These are phyloP conservation scores for Carettochelys insculpta DNA, from an alignment of 2,113 vertebrate genomes.

Conservation along the genomic window DNA sequence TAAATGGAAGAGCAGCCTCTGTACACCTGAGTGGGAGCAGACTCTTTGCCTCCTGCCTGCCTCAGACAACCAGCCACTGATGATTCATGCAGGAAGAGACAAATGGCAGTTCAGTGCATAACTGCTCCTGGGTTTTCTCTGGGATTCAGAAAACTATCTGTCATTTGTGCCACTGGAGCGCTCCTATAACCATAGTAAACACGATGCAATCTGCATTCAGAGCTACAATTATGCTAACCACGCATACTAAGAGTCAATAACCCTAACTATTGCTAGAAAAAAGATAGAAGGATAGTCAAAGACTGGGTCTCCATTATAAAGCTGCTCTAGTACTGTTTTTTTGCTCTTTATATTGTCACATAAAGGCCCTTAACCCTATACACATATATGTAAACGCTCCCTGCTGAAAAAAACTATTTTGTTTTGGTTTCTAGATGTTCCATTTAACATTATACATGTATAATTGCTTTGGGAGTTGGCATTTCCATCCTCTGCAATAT, in stretches of 20 bases:
- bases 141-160: background rate
- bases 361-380: background rate
- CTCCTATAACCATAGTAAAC: background rate
- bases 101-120: background rate
- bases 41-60: background rate
- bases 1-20: background rate
- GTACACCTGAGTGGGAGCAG: background rate
- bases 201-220: accelerated
- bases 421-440: background rate
- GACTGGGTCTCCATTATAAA: background rate
- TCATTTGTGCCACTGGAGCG: background rate
- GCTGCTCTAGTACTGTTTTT: background rate
- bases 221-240: background rate
- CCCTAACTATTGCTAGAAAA: background rate
- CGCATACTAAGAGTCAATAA: background rate
- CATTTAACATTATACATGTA: background rate
- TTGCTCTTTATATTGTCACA: background rate
- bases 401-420: background rate
- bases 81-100: background rate
- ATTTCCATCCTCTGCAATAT: background rate
- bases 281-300: background rate
- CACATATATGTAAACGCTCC: background rate
- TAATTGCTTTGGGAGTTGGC: background rate
- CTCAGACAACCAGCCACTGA: background rate
- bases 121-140: background rate